Percentiles rank a stretch among this genome's conserved stretches.
Evolutionary conservation across 2,888 invertebrate genomes (phyloP).

Genomic region (Arge pagana): DNA sequence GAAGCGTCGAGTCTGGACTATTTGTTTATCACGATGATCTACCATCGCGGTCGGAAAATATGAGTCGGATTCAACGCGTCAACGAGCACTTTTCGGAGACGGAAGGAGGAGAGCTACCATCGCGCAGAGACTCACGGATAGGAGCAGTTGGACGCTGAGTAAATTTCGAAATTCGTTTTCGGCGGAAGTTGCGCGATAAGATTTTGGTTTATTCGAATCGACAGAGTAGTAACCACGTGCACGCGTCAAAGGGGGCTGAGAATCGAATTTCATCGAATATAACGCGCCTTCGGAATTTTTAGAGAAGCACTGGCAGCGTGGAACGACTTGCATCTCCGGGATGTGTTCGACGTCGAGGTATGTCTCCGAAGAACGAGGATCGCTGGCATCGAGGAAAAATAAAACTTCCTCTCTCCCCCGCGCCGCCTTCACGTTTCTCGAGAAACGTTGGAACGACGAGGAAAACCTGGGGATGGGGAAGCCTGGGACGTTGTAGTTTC

Average conservation of each 20-base stretch:
- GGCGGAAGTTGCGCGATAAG: too few species aligned
- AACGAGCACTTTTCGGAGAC: too few species aligned
- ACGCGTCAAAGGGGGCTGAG: slow-evolving; percentile 6
- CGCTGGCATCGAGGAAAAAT: slow-evolving; percentile 12
- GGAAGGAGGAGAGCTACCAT: too few species aligned
- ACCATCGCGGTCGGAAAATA: too few species aligned
- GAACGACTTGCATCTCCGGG: slow-evolving; percentile 9
- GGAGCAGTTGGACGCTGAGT: too few species aligned
- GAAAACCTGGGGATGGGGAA: too few species aligned
- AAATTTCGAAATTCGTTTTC: too few species aligned
- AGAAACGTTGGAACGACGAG: too few species aligned
- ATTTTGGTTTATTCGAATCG: slow-evolving; percentile 4
- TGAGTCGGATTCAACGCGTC: too few species aligned
- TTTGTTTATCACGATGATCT: too few species aligned
- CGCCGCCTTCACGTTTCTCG: background rate
- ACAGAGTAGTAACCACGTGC: background rate
- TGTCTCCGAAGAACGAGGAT: slow-evolving; percentile 6
- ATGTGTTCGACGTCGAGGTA: slow-evolving; percentile 11
- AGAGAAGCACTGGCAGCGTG: background rate
- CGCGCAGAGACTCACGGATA: too few species aligned
- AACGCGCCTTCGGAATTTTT: slow-evolving; percentile 8
- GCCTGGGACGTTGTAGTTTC: background rate
- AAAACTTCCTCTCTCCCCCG: background rate
- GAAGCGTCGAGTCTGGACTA: too few species aligned
- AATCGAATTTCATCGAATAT: slow-evolving; percentile 14